A percentile compares a stretch with the other conserved stretches of the same genome.
Evolutionary conservation across 2,113 vertebrate species (phyloP).

Genomic region (Bubo scandiacus): DNA sequence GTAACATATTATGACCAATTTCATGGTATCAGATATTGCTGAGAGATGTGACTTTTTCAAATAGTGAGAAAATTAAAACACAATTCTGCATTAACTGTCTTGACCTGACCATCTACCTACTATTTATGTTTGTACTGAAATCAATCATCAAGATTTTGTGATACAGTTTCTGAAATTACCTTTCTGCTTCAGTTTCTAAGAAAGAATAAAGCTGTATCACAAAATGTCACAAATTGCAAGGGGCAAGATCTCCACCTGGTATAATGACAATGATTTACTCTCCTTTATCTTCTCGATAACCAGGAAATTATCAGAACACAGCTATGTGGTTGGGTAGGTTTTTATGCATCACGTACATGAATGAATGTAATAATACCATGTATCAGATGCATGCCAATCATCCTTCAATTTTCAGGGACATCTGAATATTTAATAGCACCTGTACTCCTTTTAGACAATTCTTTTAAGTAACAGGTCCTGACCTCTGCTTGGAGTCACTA

Average conservation of each 20-base stretch:
- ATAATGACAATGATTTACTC: neutral
- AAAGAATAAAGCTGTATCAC: neutral
- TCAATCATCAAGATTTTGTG: neutral
- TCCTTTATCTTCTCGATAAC: neutral
- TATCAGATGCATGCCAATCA: neutral
- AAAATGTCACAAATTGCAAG: neutral
- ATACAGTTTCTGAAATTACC: neutral
- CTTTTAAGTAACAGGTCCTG: neutral
- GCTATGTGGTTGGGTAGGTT: neutral
- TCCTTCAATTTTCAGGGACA: neutral
- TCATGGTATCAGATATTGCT: neutral
- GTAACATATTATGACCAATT: neutral
- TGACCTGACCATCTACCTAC: neutral
- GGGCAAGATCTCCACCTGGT: neutral
- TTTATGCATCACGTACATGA: neutral
- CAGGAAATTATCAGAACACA: neutral
- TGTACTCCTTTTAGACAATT: neutral
- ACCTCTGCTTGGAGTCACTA: neutral
- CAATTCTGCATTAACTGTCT: neutral
- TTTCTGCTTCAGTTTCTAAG: neutral
- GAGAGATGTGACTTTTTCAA: constrained; percentile 2
- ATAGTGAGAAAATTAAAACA: constrained; percentile 21
- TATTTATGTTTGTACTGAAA: neutral
- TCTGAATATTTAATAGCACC: neutral
- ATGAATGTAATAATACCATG: neutral